Conservation (phyloP, 1,140 invertebrate species). For the Habropoda laboriosa region DNA sequence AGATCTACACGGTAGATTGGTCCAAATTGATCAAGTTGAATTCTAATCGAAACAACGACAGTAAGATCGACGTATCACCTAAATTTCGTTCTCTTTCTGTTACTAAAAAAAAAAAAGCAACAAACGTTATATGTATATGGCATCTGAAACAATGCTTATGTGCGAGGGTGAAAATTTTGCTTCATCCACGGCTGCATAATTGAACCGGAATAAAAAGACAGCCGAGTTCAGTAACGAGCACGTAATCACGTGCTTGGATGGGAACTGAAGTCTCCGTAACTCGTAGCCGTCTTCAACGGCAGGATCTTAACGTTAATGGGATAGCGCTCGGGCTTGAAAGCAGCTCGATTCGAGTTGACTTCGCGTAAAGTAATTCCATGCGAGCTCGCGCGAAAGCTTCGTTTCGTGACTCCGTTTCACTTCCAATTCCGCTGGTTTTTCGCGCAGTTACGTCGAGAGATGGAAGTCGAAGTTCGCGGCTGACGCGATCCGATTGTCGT, state of each 20-base stretch:
- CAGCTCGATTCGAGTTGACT: conserved; percentile 14
- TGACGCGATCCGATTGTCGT: conserved; percentile 52
- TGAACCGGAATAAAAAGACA: background rate
- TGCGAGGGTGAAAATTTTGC: background rate
- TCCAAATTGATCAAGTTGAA: too few relatives aligned
- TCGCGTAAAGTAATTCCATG: conserved; percentile 35
- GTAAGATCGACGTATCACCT: too few relatives aligned
- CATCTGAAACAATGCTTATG: too few relatives aligned
- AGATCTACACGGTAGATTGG: too few relatives aligned
- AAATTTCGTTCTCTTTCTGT: too few relatives aligned
- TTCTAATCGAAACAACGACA: too few relatives aligned
- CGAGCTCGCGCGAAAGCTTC: conserved; percentile 9
- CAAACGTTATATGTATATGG: too few relatives aligned
- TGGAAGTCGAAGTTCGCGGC: conserved; percentile 41
- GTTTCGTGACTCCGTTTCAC: conserved; percentile 25
- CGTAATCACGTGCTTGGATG: background rate
- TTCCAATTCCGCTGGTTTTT: conserved; percentile 29
- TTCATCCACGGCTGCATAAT: too few relatives aligned
- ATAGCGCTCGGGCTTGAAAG: background rate
- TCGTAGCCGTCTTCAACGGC: background rate
- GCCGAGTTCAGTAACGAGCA: too few relatives aligned
- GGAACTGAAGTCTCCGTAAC: background rate
- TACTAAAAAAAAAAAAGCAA: too few relatives aligned
- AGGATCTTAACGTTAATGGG: conserved; percentile 26
- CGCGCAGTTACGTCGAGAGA: conserved; percentile 12